Percentiles rank a stretch among this genome's conserved stretches.
These are phyloP conservation scores for Rhorus exstirpatorius DNA, from an alignment of 2,888 invertebrate genomes.

Conservation along the genomic window DNA sequence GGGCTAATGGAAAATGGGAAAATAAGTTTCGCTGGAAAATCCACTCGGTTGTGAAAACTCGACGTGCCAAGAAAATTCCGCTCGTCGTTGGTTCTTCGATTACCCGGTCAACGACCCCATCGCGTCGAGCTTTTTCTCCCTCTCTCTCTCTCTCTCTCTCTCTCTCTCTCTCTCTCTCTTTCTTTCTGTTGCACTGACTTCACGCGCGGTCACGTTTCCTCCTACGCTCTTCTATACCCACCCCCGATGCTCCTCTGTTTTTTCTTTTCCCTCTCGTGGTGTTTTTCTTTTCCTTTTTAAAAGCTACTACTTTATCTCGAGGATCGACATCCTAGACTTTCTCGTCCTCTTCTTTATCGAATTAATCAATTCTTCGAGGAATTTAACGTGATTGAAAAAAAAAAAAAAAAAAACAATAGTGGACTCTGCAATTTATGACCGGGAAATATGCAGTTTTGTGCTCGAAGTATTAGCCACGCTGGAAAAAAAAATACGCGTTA, in stretches of 20 bases:
- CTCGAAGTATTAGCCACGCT: too few species aligned
- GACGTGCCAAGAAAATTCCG: slow-evolving; percentile 53
- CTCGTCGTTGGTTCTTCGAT: slow-evolving; percentile 59
- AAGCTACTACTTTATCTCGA: neutral
- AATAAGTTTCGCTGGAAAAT: slow-evolving; percentile 1
- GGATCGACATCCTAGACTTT: neutral
- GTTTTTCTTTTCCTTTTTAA: slow-evolving; percentile 17
- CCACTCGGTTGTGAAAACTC: slow-evolving; percentile 39
- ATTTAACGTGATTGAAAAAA: neutral
- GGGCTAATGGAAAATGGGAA: neutral
- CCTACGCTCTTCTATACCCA: slow-evolving; percentile 35
- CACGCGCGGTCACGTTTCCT: slow-evolving; percentile 61
- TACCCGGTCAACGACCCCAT: slow-evolving; percentile 65
- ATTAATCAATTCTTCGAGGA: neutral
- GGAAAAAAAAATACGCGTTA: too few species aligned
- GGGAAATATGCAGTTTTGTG: too few species aligned
- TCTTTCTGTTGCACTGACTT: slow-evolving; percentile 38
- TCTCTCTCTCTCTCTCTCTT: slow-evolving; percentile 3
- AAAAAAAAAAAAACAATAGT: neutral
- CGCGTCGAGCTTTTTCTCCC: slow-evolving; percentile 34
- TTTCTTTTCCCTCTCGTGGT: slow-evolving; percentile 41
- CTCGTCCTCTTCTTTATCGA: neutral
- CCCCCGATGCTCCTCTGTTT: slow-evolving; percentile 46
- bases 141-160: slow-evolving; percentile 9
- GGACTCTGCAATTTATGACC: neutral